Evolutionary conservation across 2,797 vertebrate species (phyloP).

Genomic region (Pseudomugil gertrudae): DNA sequence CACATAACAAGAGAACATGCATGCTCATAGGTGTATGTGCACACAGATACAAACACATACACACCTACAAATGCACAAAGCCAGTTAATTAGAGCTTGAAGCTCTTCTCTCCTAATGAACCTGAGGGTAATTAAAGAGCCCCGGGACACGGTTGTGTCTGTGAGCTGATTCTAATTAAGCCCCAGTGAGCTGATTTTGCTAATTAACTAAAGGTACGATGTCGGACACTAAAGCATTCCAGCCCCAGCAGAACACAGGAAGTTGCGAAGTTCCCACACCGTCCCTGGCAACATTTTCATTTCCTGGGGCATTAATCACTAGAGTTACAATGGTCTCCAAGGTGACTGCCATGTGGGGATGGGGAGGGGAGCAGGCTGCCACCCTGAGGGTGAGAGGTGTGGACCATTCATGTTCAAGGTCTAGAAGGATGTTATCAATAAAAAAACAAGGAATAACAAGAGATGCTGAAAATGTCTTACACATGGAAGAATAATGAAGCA

Average conservation of each 20-base stretch:
- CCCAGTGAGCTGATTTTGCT: slow-evolving; percentile 83
- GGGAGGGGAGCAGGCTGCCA: slow-evolving; percentile 12
- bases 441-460: slow-evolving; percentile 15
- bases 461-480: neutral
- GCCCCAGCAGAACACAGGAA: slow-evolving; percentile 69
- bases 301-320: slow-evolving; percentile 78
- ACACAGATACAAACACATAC: slow-evolving; percentile 16
- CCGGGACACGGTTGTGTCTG: slow-evolving; percentile 77
- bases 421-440: slow-evolving; percentile 29
- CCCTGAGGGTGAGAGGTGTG: slow-evolving; percentile 38
- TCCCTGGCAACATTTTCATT: slow-evolving; percentile 78
- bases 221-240: slow-evolving; percentile 76
- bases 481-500: slow-evolving; percentile 1
- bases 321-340: slow-evolving; percentile 64
- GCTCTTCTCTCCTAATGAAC: slow-evolving; percentile 78
- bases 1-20: slow-evolving; percentile 29
- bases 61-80: slow-evolving; percentile 43
- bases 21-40: neutral
- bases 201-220: slow-evolving; percentile 80
- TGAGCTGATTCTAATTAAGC: slow-evolving; percentile 83
- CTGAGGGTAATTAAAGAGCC: slow-evolving; percentile 84
- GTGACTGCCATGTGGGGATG: slow-evolving; percentile 42
- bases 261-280: slow-evolving; percentile 65
- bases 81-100: slow-evolving; percentile 80
- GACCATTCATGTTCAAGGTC: slow-evolving; percentile 25